Evolutionary conservation across 2,113 vertebrate species (phyloP).

Genomic region (Dasyornis broadbenti): DNA sequence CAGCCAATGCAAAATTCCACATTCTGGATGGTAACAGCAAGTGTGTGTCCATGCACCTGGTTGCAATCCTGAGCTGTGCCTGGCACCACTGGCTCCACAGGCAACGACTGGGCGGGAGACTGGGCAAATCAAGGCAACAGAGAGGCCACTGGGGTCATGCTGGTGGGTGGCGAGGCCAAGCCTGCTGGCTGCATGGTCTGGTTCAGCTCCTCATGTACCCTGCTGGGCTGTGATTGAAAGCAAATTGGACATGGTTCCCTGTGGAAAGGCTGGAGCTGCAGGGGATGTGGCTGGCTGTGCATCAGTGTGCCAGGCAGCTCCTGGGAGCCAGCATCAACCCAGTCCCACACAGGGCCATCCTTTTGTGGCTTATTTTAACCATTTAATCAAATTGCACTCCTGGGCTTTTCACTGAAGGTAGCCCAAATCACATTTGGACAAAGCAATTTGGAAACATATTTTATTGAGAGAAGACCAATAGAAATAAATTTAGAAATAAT

Average conservation of each 20-base stretch:
- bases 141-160: accelerated
- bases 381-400: neutral
- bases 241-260: neutral
- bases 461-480: neutral
- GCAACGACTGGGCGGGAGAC: neutral
- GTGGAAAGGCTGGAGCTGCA: neutral
- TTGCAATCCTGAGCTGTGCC: accelerated
- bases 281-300: neutral
- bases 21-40: neutral
- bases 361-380: neutral
- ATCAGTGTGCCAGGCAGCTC: accelerated
- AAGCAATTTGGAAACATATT: neutral
- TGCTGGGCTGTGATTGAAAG: slow-evolving; percentile 1
- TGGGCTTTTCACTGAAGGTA: neutral
- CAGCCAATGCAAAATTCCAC: neutral
- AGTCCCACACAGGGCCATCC: neutral
- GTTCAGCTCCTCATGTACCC: neutral
- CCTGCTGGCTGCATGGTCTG: neutral
- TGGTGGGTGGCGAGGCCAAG: neutral
- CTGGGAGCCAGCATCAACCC: neutral
- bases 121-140: neutral
- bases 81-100: neutral
- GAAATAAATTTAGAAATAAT: neutral
- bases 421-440: neutral
- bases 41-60: neutral